A percentile compares a stretch with the other conserved stretches of the same genome.
These are phyloP conservation scores for Neodiprion pinetum DNA, from an alignment of 1,140 invertebrate species.

Conservation along the genomic window DNA sequence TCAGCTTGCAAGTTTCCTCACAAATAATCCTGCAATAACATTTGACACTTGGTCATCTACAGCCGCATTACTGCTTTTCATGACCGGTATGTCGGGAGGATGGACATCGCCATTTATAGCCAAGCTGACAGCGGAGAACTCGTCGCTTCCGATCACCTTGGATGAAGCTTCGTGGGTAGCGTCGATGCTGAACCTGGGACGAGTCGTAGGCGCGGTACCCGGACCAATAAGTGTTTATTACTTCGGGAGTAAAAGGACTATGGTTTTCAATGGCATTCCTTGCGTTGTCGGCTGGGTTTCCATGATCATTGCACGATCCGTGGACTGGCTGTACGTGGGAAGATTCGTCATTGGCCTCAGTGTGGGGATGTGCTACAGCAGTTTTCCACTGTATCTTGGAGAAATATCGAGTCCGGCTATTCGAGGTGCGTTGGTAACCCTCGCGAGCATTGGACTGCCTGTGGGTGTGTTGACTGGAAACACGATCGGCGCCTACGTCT, in stretches of 20 bases:
- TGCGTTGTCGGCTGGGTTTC: conserved; percentile 70
- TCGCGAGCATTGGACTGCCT: conserved; percentile 53
- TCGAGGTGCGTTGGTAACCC: conserved; percentile 71
- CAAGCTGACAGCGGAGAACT: conserved; percentile 55
- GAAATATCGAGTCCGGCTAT: conserved; percentile 70
- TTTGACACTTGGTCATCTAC: neutral
- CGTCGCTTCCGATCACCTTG: conserved; percentile 61
- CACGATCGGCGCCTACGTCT: conserved; percentile 68
- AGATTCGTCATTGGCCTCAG: conserved; percentile 67
- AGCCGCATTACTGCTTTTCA: conserved; percentile 52
- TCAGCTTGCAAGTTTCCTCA: neutral
- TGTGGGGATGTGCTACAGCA: conserved; percentile 70
- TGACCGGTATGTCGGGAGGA: conserved; percentile 50
- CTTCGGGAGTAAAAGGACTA: conserved; percentile 71
- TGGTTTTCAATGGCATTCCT: conserved; percentile 67
- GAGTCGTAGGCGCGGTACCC: conserved; percentile 48
- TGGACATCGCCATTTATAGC: conserved; percentile 70
- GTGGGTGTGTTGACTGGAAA: conserved; percentile 75
- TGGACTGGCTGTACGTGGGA: conserved; percentile 62
- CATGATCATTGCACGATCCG: conserved; percentile 62
- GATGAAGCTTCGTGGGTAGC: conserved; percentile 72
- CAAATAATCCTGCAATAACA: neutral
- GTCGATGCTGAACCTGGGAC: conserved; percentile 62
- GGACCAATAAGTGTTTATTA: conserved; percentile 53
- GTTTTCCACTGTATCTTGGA: conserved; percentile 71